These are phyloP conservation scores for Holocentrus rufus DNA, from an alignment of 2,797 vertebrate species.

Conservation along the genomic window DNA sequence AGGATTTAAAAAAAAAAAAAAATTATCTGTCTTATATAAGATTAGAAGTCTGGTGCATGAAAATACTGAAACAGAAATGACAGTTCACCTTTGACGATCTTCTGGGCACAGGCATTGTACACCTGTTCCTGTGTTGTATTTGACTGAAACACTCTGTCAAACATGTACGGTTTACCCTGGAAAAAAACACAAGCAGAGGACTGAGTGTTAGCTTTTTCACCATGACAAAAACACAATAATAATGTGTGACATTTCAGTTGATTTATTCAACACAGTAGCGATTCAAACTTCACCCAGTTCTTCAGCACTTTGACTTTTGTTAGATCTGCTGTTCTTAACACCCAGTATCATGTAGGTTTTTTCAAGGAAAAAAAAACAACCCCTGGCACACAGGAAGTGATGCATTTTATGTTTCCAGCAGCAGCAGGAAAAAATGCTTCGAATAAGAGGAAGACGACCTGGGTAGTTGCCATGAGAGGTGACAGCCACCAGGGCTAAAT, in stretches of 20 bases:
- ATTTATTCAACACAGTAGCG: too few species aligned
- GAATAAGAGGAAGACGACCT: too few species aligned
- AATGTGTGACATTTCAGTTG: not conserved
- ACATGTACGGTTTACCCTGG: slow-evolving; percentile 93
- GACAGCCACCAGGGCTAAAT: too few species aligned
- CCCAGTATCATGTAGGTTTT: too few species aligned
- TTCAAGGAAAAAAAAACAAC: too few species aligned
- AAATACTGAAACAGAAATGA: not conserved
- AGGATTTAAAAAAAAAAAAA: not conserved
- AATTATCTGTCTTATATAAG: not conserved
- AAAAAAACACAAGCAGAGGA: not conserved
- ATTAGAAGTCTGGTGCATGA: slow-evolving; percentile 1
- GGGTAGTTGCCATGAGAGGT: too few species aligned
- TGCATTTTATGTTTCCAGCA: too few species aligned
- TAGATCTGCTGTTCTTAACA: too few species aligned
- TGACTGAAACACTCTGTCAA: slow-evolving; percentile 94
- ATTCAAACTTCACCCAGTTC: too few species aligned
- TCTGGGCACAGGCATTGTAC: slow-evolving; percentile 96
- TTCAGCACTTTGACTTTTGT: too few species aligned
- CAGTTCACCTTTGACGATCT: slow-evolving; percentile 95
- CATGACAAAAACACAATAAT: not conserved
- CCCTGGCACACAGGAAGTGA: too few species aligned
- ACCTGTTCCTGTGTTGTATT: slow-evolving; percentile 96
- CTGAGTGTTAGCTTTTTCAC: not conserved
- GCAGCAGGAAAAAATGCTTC: too few species aligned